Conservation (phyloP, 2,797 vertebrate species). For the Percopsis omiscomaycus region DNA sequence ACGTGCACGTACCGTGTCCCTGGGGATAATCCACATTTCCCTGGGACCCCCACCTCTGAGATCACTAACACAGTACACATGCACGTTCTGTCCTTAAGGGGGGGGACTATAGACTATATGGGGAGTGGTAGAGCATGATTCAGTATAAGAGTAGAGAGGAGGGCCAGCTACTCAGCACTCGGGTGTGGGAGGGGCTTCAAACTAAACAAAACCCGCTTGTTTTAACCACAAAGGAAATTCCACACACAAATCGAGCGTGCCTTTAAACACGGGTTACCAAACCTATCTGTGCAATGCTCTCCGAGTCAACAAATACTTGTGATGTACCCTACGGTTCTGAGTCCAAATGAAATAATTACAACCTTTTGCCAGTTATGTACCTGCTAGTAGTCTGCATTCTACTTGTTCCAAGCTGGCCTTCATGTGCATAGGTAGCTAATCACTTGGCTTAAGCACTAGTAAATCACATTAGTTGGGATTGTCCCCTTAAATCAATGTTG, state of each 20-base stretch:
- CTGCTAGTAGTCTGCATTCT: background rate
- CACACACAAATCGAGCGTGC: no score
- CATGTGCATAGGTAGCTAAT: conserved; percentile 19
- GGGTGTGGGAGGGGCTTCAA: no score
- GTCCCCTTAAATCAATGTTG: conserved; percentile 55
- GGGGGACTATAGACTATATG: no score
- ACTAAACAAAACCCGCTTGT: no score
- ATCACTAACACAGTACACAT: background rate
- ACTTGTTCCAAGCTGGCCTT: background rate
- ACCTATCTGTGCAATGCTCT: background rate
- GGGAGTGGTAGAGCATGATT: background rate
- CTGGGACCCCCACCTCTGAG: conserved; percentile 8
- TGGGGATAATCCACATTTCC: conserved; percentile 32
- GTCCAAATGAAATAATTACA: conserved; percentile 1
- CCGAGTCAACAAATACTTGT: background rate
- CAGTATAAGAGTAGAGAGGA: conserved; percentile 1
- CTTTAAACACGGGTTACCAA: background rate
- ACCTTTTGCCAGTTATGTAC: conserved; percentile 2
- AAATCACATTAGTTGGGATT: conserved; percentile 53
- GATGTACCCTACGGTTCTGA: background rate
- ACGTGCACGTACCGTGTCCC: conserved; percentile 30
- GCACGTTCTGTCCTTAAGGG: background rate
- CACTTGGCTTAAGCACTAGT: conserved; percentile 39
- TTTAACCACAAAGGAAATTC: no score
- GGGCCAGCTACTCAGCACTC: no score